Base-by-base conservation (phyloP, 2,888 invertebrate genomes). In the Morpho helenor region DNA sequence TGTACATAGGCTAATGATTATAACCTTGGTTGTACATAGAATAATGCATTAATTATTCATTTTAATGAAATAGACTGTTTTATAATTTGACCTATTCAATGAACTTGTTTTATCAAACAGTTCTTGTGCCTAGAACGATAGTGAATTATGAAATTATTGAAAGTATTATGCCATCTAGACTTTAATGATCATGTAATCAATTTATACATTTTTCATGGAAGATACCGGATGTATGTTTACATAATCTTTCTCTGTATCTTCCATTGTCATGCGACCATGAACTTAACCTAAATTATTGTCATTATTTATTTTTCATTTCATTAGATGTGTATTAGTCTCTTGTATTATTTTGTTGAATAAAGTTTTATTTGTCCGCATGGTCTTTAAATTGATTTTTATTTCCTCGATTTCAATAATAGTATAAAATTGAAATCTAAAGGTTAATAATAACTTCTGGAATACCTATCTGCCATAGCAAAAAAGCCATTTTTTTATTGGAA, bases 231-330 rank as follows among this genome's bases (percentile, higher is more conserved):
- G 22, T 48, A 7, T 7, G 16, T 2, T 16, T 1, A 16, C 7
- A 42, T 43, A 39, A 43, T 55, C 9, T 44, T 42, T 53, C 16
- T 46, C 10, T 39, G 39, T 7, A 44, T 44, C 44, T 7, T 42
- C 42, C n/a, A 45, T 4, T 43, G 39, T 49, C 54, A 57, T 54
- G 8, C 10, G 16, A 53, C 50, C 52, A 52, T 52, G 51, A 45
- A 31, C 49, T 45, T 50, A 61, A 16, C 22, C 48, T 61, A 65
- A 65, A 49, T 62, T 62, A 62, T 62, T 61, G 53, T 61, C 66
- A 63, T 56, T 63, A 67, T 67, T 67, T 67, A 67, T 67, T 64
- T 46, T 56, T 49, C 64, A 65, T 67, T 55, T 53, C 42, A 7
- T 47, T 55, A 61, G 59, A 45, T 56, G 48, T 62, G 55, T 64